Base-by-base conservation (phyloP, 1,140 invertebrate species). In the Drosophila nasuta region DNA sequence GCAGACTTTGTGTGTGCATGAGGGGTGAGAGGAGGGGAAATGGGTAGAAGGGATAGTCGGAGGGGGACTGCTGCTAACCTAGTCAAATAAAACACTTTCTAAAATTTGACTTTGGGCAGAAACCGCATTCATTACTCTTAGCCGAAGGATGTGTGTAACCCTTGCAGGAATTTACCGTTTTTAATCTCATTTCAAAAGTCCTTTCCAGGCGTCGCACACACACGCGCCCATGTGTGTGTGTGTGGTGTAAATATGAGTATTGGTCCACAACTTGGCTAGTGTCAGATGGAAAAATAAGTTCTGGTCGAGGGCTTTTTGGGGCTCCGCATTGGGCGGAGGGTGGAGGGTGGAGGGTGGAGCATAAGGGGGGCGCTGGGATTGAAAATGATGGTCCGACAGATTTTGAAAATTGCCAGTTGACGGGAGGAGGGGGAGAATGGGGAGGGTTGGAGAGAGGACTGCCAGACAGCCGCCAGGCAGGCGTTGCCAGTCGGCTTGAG, bases 121-220 rank as follows among this genome's bases (percentile, higher is more conserved):
- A 89, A 89, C 86, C 86, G 87, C 86, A 89, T 89, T 89, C 86
- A 89, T 89, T 89, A 89, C 86, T 89, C 86, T 90, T 89, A 90
- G 86, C 86, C 85, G 56, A 79, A 78, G 71, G 56, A 80, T 69
- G 69, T 77, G 69, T 77, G 58, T 77, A 81, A 88, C 81, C 85
- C 78, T 81, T 85, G 81, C 82, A 86, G 85, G 86, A 89, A 89
- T 89, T 89, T 90, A 80, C 86, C 86, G 86, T 89, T 89, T 89
- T 89, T 89, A 89, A 89, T 89, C 86, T 89, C 82, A 90, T 89
- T 89, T 89, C 82, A 58, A 90, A 89, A 89, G 83, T 88, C 85
- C 75, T 77, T 79, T 69, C 81, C 82, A 81, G 58, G 59, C 70
- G 30, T 8, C 43, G 69, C 64, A 85, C 62, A 85, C 58, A 72